These are phyloP conservation scores for Aphidoletes aphidimyza DNA, from an alignment of 2,888 invertebrate species.

Conservation along the genomic window DNA sequence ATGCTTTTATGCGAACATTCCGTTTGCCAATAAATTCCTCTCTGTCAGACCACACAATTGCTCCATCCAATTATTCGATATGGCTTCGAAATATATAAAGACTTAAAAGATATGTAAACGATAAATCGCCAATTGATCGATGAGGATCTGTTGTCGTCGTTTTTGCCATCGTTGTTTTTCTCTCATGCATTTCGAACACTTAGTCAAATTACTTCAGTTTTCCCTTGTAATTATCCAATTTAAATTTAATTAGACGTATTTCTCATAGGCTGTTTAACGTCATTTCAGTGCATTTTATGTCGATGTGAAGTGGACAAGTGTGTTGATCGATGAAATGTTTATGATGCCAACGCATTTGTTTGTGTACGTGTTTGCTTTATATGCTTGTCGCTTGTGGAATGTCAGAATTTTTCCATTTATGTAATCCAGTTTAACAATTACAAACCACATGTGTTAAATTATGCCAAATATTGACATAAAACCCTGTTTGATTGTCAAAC, in stretches of 20 bases:
- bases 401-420: neutral
- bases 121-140: neutral
- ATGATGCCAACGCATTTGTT: neutral
- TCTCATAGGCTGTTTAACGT: neutral
- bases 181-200: no score
- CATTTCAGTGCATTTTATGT: no score
- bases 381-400: neutral
- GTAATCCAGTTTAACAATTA: neutral
- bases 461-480: conserved; percentile 40
- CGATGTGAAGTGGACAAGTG: no score
- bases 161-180: no score
- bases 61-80: conserved; percentile 7
- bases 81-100: neutral
- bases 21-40: conserved; percentile 28
- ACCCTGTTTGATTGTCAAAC: neutral
- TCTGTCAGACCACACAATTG: neutral
- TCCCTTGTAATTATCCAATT: conserved; percentile 4
- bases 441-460: conserved; percentile 41
- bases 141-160: no score
- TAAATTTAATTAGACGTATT: neutral
- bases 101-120: neutral
- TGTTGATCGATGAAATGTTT: no score
- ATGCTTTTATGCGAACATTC: neutral
- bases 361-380: neutral
- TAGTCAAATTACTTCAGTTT: neutral